Base-by-base conservation (phyloP, 2,113 vertebrate genomes). In the Thamnaconus septentrionalis region DNA sequence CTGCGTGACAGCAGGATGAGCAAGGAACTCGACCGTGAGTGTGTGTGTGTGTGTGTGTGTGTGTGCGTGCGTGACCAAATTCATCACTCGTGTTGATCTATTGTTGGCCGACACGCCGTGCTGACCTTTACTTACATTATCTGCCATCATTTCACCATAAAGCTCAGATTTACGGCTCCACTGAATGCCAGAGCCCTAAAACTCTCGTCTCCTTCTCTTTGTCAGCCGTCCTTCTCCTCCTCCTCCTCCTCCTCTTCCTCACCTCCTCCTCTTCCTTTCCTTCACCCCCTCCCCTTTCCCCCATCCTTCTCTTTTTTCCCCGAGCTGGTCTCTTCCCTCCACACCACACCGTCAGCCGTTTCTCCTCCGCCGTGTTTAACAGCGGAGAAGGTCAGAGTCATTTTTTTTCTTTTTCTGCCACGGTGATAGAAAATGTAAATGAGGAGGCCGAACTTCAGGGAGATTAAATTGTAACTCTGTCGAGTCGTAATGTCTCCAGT, bases 41-140 rank as follows among this genome's bases (percentile, higher is more conserved):
- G 74, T 31, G 18, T 31, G 18, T 31, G 18, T 31, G n/a, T 4
- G 48, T 11, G 48, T n/a, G n/a, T 4, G 8, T 11, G n/a, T 11
- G 48, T 50, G 6, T 50, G 48, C 11, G 11, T 4, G 2, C 4
- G 48, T 3, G 71, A 69, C 82, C 77, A 70, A 76, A 68, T 53
- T 78, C 79, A 73, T 85, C 77, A 5, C 61, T 77, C 71, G 79
- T 52, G 8, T 65, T 87, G 83, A 88, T 88, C 76, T 86, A 80
- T 81, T 69, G 79, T 65, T 79, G 64, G 71, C 77, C 79, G 83
- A 84, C 77, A 78, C 53, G 73, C 74, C 64, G 74, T 61, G 48
- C 67, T 85, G 87, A 88, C 87, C 86, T 90, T 87, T 86, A 81
- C 87, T 85, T 85, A 84, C 84, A 84, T 86, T 85, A 88, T 83